Conservation (phyloP, 2,888 invertebrate genomes). For the Amiota mariae region DNA sequence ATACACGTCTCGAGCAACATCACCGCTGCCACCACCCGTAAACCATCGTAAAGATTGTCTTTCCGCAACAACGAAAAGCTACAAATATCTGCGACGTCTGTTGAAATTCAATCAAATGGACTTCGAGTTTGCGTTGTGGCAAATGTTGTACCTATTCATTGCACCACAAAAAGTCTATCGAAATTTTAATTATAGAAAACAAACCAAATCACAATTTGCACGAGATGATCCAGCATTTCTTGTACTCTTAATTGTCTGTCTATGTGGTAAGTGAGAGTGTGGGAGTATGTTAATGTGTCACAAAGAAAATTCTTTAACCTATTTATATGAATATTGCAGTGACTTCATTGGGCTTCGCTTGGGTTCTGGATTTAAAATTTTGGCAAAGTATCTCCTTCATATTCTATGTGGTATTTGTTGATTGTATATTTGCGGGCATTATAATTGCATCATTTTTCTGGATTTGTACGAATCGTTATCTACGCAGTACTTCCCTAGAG, state of each 20-base stretch:
- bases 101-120: constrained; percentile 98
- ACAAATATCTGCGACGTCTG: constrained; percentile 88
- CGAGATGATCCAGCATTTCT: constrained; percentile 99
- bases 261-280: constrained; percentile 78
- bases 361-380: constrained; percentile 82
- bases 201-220: constrained; percentile 98
- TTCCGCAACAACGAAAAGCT: constrained; percentile 90
- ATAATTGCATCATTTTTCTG: constrained; percentile 91
- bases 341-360: constrained; percentile 91
- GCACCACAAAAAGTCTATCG: constrained; percentile 97
- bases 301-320: neutral
- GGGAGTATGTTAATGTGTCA: neutral
- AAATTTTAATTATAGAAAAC: constrained; percentile 98
- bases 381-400: constrained; percentile 86
- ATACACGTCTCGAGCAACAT: constrained; percentile 76
- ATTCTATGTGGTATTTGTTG: constrained; percentile 93
- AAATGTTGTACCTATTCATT: constrained; percentile 95
- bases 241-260: constrained; percentile 89
- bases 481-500: constrained; percentile 68
- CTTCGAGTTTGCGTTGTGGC: constrained; percentile 99
- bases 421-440: constrained; percentile 92
- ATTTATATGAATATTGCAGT: constrained; percentile 74
- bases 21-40: constrained; percentile 81
- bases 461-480: constrained; percentile 77
- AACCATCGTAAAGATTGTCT: constrained; percentile 82